Evolutionary conservation across 92 coral and sea anemone species (phyloP).

Genomic region (Ricordea florida): DNA sequence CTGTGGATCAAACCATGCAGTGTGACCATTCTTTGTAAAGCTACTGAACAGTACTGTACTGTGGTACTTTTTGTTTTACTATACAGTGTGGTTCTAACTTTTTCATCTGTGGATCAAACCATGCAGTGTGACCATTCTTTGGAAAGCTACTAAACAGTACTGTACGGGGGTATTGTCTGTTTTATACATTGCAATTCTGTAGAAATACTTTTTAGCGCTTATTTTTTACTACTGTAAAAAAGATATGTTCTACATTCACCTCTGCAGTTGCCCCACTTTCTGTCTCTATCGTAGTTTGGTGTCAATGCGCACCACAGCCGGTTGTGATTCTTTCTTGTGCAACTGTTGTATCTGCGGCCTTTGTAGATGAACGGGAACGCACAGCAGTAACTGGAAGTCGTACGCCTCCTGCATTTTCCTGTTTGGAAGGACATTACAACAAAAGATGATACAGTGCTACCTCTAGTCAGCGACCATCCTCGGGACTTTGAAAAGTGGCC

Average conservation of each 20-base stretch:
- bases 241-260: not conserved
- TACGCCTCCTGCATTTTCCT: slow-evolving; percentile 16
- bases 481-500: too few relatives aligned
- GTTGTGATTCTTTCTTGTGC: slow-evolving; percentile 7
- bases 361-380: slow-evolving; percentile 43
- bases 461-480: too few relatives aligned
- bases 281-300: slow-evolving; percentile 41
- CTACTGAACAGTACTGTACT: too few relatives aligned
- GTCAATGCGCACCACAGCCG: slow-evolving; percentile 47
- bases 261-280: slow-evolving; percentile 33
- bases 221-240: not conserved
- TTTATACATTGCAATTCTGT: too few relatives aligned
- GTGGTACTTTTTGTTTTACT: too few relatives aligned
- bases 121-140: too few relatives aligned
- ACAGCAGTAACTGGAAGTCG: slow-evolving; percentile 38
- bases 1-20: too few relatives aligned
- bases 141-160: too few relatives aligned
- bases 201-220: not conserved
- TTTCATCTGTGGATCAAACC: too few relatives aligned
- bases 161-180: too few relatives aligned
- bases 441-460: not conserved
- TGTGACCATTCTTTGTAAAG: too few relatives aligned
- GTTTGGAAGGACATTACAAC: not conserved
- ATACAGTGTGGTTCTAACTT: too few relatives aligned
- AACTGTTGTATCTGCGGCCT: slow-evolving; percentile 27